Base-by-base conservation (phyloP, 2,797 vertebrate genomes). In the Cygnus olor region DNA sequence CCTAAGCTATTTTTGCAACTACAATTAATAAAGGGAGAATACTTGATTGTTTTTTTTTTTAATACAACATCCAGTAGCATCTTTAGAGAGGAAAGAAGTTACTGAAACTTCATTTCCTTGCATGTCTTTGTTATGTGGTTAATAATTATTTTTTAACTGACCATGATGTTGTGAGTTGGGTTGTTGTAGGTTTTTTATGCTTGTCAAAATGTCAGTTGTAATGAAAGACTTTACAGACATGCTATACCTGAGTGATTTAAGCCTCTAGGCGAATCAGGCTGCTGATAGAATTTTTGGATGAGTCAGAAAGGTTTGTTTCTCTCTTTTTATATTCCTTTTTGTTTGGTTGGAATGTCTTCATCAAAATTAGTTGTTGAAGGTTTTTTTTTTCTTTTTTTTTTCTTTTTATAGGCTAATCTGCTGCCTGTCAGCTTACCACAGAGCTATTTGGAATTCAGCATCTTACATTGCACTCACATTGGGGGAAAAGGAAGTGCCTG, bases 161-260 rank as follows among this genome's bases (percentile, higher is more conserved):
- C 77, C 21, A 0, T 56, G 30, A 45, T 85, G 47, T 61, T 95
- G 79, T 20, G n/a, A 91, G 49, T 71, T 44, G 69, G 73, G 61
- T 45, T 38, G 51, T 85, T 92, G 85, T 76, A 21, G 21, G 38
- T 74, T 80, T 80, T 76, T 73, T 70, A 72, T 86, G 71, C 95
- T 96, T 97, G 96, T 97, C 96, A 97, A 79, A 97, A 96, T 96
- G 95, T 96, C 97, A 91, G 0, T 97, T 97, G 93, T 97, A 96
- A 96, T 97, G 96, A 94, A 90, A 96, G 64, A 94, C 95, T 97
- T 85, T 40, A 8, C 84, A 96, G 94, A 93, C 51, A 66, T 1
- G 3, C 76, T 74, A 34, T 88, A 92, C 91, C 90, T 96, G 89
- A 95, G 85, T 96, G 87, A 84, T 94, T 92, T 85, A 76, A 97